phyloP scores from a whole-genome alignment of 2,113 vertebrate species.

The Plecotus auritus region DNA sequence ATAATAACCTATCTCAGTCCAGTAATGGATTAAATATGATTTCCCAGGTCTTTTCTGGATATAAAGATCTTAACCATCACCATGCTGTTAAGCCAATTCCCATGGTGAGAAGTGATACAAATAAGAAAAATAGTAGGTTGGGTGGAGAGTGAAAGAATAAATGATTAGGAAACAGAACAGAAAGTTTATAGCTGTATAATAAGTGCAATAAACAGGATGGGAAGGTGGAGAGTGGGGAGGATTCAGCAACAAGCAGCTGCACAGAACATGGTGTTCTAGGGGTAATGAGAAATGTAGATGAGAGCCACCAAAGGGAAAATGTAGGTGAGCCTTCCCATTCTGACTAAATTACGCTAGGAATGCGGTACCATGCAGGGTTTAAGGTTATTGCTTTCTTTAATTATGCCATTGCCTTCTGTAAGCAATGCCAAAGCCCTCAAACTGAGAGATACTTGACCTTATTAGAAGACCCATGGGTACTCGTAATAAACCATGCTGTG shows the following conservation, averaged over 20 bases:
- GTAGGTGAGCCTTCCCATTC: not conserved
- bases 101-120: not conserved
- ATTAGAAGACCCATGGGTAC: not conserved
- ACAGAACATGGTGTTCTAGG: not conserved
- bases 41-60: not conserved
- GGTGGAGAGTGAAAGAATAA: not conserved
- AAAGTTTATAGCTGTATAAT: not conserved
- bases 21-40: not conserved
- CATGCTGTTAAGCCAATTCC: not conserved
- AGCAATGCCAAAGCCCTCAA: not conserved
- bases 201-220: not conserved
- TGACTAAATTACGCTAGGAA: not conserved
- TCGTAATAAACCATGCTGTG: accelerated
- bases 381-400: not conserved
- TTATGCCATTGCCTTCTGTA: not conserved
- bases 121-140: not conserved
- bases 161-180: not conserved
- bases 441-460: not conserved
- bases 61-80: not conserved
- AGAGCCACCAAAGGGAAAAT: not conserved
- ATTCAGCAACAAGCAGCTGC: not conserved
- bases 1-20: not conserved
- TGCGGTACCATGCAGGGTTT: not conserved
- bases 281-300: not conserved
- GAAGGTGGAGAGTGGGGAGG: not conserved